Percentiles rank a stretch among this genome's conserved stretches.
Conservation (phyloP, 2,888 invertebrate species). For the Andrena trimmerana region DNA sequence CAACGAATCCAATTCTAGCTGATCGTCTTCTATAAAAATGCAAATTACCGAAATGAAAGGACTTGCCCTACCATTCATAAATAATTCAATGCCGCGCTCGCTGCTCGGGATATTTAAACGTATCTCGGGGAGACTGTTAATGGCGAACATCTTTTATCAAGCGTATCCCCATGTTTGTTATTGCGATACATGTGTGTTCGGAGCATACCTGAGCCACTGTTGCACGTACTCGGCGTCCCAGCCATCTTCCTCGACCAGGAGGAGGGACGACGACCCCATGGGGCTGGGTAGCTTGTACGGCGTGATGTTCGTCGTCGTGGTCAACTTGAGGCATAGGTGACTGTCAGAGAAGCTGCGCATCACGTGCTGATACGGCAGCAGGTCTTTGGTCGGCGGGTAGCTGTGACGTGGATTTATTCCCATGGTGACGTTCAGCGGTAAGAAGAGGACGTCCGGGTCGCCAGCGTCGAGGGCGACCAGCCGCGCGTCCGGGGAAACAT, state of each 20-base stretch:
- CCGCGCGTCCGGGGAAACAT: constrained; percentile 85
- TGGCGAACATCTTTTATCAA: not conserved
- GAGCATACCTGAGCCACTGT: constrained; percentile 88
- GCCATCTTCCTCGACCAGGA: constrained; percentile 82
- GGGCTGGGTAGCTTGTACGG: constrained; percentile 80
- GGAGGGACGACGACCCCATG: constrained; percentile 78
- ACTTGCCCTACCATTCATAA: not conserved
- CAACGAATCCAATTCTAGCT: constrained; percentile 2
- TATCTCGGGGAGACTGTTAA: not conserved
- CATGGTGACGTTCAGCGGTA: constrained; percentile 89
- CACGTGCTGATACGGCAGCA: constrained; percentile 90
- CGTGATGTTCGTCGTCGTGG: constrained; percentile 86
- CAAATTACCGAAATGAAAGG: not conserved
- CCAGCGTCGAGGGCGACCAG: constrained; percentile 87
- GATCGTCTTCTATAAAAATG: not conserved
- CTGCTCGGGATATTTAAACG: not conserved
- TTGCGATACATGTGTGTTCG: not conserved
- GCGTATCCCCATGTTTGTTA: not conserved
- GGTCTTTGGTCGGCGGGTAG: constrained; percentile 90
- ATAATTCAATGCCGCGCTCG: not conserved
- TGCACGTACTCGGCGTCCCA: constrained; percentile 92
- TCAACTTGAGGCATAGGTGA: constrained; percentile 90
- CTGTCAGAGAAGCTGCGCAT: constrained; percentile 92
- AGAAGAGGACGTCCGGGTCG: constrained; percentile 89
- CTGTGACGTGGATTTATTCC: constrained; percentile 89